These are phyloP conservation scores for Glyphotaelius pellucidus DNA, from an alignment of 2,888 invertebrate genomes.

Conservation along the genomic window DNA sequence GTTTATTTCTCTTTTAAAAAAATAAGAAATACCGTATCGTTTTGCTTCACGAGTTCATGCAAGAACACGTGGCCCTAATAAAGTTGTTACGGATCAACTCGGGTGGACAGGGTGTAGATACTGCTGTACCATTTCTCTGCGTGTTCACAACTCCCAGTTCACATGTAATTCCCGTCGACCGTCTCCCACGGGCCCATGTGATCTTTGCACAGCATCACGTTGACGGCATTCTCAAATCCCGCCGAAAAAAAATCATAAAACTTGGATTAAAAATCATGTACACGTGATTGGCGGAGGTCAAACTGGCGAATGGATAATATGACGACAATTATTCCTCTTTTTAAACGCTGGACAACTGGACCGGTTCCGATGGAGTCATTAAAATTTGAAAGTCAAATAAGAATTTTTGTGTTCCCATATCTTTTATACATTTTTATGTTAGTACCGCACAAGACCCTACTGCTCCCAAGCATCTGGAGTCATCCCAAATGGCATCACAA, in stretches of 20 bases:
- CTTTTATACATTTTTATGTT: too few relatives aligned
- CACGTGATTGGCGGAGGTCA: background rate
- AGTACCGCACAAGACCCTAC: too few relatives aligned
- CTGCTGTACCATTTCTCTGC: background rate
- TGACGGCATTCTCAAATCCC: background rate
- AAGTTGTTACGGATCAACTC: background rate
- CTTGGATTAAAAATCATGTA: background rate
- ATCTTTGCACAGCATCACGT: background rate
- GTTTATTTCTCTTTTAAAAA: too few relatives aligned
- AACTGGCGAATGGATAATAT: background rate
- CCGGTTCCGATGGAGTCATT: background rate
- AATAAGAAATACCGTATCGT: background rate
- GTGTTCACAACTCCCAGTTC: background rate
- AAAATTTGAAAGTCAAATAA: background rate
- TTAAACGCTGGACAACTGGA: background rate
- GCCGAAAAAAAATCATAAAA: background rate
- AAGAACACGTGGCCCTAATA: background rate
- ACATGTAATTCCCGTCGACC: background rate
- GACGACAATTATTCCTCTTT: background rate
- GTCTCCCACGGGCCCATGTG: background rate
- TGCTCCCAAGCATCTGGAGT: too few relatives aligned
- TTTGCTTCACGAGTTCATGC: background rate
- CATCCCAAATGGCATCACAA: too few relatives aligned
- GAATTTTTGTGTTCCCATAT: background rate
- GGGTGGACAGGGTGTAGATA: background rate